Evolutionary conservation across 2,113 vertebrate species (phyloP).

Genomic region (Stercorarius parasiticus): DNA sequence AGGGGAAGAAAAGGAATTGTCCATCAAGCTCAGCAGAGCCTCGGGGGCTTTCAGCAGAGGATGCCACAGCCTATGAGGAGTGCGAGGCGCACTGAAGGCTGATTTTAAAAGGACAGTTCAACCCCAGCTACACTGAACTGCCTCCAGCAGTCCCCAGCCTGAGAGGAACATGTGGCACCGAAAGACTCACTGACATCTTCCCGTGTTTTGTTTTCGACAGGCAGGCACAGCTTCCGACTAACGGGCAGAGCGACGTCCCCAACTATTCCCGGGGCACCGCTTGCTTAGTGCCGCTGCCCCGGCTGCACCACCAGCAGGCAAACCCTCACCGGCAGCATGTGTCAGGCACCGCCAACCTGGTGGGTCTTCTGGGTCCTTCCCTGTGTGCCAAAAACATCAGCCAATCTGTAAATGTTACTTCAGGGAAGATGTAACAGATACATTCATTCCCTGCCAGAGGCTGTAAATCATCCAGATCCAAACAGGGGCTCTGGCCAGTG

Average conservation of each 20-base stretch:
- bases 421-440: neutral
- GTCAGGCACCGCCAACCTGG: neutral
- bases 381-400: neutral
- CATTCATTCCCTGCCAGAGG: neutral
- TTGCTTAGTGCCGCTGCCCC: neutral
- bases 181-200: neutral
- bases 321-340: fast-evolving
- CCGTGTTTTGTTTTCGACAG: neutral
- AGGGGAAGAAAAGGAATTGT: slow-evolving; percentile 60
- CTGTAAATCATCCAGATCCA: neutral
- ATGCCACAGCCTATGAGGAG: slow-evolving; percentile 35
- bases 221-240: neutral
- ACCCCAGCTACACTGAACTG: neutral
- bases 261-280: fast-evolving
- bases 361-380: neutral
- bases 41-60: slow-evolving; percentile 52
- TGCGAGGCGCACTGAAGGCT: neutral
- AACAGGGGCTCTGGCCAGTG: neutral
- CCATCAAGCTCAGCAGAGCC: slow-evolving; percentile 61
- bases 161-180: slow-evolving; percentile 6
- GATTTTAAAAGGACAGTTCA: slow-evolving; percentile 43
- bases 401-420: neutral
- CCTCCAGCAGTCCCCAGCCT: neutral
- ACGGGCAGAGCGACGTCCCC: fast-evolving
- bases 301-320: neutral